Evolutionary conservation across 1,140 invertebrate species (phyloP).

Genomic region (Pseudomyrmex pallidus): DNA sequence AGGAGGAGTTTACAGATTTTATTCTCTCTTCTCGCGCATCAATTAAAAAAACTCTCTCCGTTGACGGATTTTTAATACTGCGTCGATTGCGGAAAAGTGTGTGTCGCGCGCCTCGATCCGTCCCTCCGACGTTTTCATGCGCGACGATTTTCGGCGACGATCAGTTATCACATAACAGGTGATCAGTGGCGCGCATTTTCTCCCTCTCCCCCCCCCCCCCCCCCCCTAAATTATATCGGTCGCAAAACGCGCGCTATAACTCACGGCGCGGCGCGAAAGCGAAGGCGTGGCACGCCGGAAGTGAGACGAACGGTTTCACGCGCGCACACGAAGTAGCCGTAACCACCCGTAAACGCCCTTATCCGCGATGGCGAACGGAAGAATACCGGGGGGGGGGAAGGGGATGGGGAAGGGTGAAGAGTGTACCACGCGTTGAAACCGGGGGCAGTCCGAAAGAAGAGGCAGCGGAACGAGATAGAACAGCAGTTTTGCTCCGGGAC

Average conservation of each 20-base stretch:
- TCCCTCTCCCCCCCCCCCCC: too few relatives aligned
- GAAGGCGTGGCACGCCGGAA: slow-evolving; percentile 53
- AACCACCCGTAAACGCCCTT: slow-evolving; percentile 19
- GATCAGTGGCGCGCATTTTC: slow-evolving; percentile 36
- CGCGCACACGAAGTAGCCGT: slow-evolving; percentile 24
- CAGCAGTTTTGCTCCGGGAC: neutral
- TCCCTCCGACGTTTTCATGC: slow-evolving; percentile 10
- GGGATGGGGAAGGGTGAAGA: too few relatives aligned
- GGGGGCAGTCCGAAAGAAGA: neutral
- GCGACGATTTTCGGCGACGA: slow-evolving; percentile 14
- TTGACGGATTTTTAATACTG: neutral
- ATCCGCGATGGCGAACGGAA: slow-evolving; percentile 3
- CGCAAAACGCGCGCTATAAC: slow-evolving; percentile 46
- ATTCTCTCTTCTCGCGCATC: too few relatives aligned
- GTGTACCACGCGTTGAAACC: neutral
- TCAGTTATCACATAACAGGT: slow-evolving; percentile 15
- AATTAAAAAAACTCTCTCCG: neutral
- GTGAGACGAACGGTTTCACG: slow-evolving; percentile 47
- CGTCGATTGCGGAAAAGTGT: neutral
- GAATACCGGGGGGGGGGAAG: slow-evolving; percentile 1
- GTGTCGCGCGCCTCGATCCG: slow-evolving; percentile 3
- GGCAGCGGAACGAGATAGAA: neutral
- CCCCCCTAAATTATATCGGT: slow-evolving; percentile 26
- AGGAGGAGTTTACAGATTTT: too few relatives aligned
- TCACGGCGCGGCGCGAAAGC: slow-evolving; percentile 43